Evolutionary conservation across 1,140 invertebrate genomes (phyloP).

Genomic region (Theocolax elegans): DNA sequence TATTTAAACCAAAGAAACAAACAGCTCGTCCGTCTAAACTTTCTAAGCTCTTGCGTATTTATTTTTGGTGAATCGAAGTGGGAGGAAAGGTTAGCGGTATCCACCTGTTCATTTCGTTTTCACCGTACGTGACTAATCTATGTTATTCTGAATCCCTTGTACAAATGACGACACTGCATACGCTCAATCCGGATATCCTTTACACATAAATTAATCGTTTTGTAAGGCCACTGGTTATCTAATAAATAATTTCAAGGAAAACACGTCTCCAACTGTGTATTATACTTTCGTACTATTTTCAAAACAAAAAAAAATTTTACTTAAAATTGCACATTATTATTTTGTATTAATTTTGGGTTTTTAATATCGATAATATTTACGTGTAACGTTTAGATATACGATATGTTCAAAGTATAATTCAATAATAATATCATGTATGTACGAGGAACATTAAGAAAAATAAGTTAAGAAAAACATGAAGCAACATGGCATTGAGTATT

Average conservation of each 20-base stretch:
- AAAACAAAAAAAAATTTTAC: no score
- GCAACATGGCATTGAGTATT: no score
- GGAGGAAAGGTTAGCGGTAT: constrained; percentile 6
- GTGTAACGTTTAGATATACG: no score
- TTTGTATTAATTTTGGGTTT: no score
- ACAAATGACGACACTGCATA: background rate
- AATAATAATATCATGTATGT: no score
- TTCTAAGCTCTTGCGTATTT: constrained; percentile 6
- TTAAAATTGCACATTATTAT: no score
- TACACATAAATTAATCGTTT: constrained; percentile 24
- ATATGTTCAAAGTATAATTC: no score
- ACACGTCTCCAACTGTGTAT: no score
- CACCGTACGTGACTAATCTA: constrained; percentile 35
- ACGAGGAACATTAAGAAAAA: no score
- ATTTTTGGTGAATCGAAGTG: constrained; percentile 21
- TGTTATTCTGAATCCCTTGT: constrained; percentile 21
- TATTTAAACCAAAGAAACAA: constrained; percentile 7
- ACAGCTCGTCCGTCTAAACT: background rate
- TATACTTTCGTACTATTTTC: no score
- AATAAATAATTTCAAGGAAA: constrained; percentile 12
- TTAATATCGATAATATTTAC: no score
- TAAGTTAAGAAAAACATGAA: no score
- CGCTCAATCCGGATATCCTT: constrained; percentile 1
- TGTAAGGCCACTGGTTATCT: background rate
- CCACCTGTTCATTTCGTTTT: constrained; percentile 34